These are phyloP conservation scores for Pseudochirops cupreus DNA, from an alignment of 2,797 vertebrate species.

Conservation along the genomic window DNA sequence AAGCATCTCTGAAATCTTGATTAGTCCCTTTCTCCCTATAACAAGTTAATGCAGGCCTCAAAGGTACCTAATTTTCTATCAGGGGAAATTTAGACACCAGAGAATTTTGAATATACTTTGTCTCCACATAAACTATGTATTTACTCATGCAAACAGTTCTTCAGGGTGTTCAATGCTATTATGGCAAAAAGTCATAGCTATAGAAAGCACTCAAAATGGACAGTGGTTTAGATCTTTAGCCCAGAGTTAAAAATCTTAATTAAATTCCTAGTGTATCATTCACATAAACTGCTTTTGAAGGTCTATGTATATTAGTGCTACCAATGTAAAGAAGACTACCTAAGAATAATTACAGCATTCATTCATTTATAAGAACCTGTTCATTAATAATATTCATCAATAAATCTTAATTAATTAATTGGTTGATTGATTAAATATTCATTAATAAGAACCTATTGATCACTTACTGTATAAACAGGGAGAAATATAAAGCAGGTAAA, in stretches of 20 bases:
- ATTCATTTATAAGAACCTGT: constrained; percentile 57
- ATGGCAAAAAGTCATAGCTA: constrained; percentile 60
- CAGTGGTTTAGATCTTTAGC: not conserved
- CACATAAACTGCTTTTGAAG: constrained; percentile 56
- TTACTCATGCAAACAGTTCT: constrained; percentile 64
- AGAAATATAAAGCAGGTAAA: constrained; percentile 32
- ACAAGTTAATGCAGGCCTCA: constrained; percentile 72
- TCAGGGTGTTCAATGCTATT: constrained; percentile 69
- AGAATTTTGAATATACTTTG: constrained; percentile 69
- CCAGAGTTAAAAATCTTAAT: not conserved
- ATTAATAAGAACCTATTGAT: constrained; percentile 63
- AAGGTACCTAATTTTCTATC: constrained; percentile 70
- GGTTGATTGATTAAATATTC: constrained; percentile 64
- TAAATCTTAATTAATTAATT: constrained; percentile 33
- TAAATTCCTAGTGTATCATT: not conserved
- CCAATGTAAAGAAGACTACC: constrained; percentile 44
- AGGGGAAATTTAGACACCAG: constrained; percentile 59
- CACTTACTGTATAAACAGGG: not conserved
- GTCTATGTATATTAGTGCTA: constrained; percentile 65
- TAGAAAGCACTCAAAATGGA: constrained; percentile 59
- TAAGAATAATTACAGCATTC: not conserved
- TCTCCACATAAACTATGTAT: constrained; percentile 75
- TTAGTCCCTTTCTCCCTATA: constrained; percentile 65
- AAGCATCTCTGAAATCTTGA: constrained; percentile 60
- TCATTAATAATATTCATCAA: constrained; percentile 62